Base-by-base conservation (phyloP, 2,888 invertebrate genomes). In the Drosophila fulvimacula region DNA sequence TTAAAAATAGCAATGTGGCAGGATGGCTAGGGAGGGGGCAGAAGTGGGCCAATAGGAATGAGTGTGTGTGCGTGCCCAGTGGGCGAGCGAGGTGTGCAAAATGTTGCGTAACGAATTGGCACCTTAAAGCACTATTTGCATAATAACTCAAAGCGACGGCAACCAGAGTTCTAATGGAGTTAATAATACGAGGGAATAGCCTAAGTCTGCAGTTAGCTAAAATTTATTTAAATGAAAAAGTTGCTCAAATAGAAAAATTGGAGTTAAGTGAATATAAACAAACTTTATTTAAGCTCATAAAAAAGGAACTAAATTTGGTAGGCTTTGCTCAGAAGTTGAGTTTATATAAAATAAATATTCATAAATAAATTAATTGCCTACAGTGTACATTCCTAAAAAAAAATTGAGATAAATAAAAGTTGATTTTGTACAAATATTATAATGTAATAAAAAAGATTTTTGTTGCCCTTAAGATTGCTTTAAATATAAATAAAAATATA, bases 121-220 rank as follows among this genome's bases (percentile, higher is more conserved):
- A 76, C 39, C 77, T 73, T 76, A 56, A 76, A 69, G 64, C 36
- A 13, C 17, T 51, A 64, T 55, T 68, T 68, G 59, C 52, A 41
- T 42, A 52, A 46, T 66, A 65, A 46, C 63, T 56, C 49, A 36
- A 41, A 19, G 10, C 3, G 17, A 9, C 1, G 9, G 38, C 39
- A 13, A 38, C 11, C 10, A 44, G 24, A n/a, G 24, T 21, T 42
- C 7, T 44, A 2, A 24, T 10, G 19, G 19, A 21, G 36, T 5
- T 11, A 36, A 49, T 30, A 19, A 41, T 41, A 51, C 6, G 15
- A 21, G 13, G 19, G 1, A 19, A 34, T 11, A 7, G 17, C 9
- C 24, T 27, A 9, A 10, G 0, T 3, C 4, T 5, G 15, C 5
- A 51, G 21, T 13, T 49, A 3, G 30, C 19, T 30, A 49, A 48